Percentiles rank a stretch among this genome's conserved stretches.
Evolutionary conservation across 2,113 vertebrate genomes (phyloP).

Genomic region (Misgurnus anguillicaudatus): DNA sequence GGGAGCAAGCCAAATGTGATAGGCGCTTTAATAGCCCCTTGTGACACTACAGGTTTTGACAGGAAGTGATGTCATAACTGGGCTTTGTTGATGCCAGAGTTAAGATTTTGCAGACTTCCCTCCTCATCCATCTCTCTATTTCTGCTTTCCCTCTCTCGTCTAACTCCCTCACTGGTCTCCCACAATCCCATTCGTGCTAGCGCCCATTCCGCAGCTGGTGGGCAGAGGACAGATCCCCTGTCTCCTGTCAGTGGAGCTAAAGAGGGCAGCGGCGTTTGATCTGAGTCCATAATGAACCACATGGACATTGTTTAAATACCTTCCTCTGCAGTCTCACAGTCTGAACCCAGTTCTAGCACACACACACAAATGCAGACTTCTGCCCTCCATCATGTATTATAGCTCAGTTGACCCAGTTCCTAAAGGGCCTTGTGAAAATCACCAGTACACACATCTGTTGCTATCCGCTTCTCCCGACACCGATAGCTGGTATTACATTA

Average conservation of each 20-base stretch:
- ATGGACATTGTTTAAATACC: conserved; percentile 49
- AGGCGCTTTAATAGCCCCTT: background rate
- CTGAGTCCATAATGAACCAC: conserved; percentile 46
- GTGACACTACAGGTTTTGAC: background rate
- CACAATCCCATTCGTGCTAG: background rate
- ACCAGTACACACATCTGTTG: conserved; percentile 1
- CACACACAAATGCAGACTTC: conserved; percentile 30
- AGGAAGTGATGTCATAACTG: conserved; percentile 30
- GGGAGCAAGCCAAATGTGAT: too few species aligned
- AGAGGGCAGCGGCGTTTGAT: conserved; percentile 47
- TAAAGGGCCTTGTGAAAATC: conserved; percentile 3
- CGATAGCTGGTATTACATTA: conserved; percentile 19
- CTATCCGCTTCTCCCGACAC: background rate
- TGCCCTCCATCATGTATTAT: conserved; percentile 59
- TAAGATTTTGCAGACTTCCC: conserved; percentile 13
- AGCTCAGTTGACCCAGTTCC: conserved; percentile 48
- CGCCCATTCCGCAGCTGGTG: conserved; percentile 49
- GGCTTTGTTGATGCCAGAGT: conserved; percentile 6
- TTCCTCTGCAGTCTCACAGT: conserved; percentile 40
- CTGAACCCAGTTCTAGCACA: conserved; percentile 3
- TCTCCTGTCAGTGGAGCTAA: conserved; percentile 43
- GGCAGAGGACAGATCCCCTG: conserved; percentile 49
- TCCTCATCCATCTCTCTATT: background rate
- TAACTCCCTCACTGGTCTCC: conserved; percentile 15
- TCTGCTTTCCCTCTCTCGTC: background rate